Conservation (phyloP, 2,797 vertebrate genomes). For the Acipenser ruthenus region DNA sequence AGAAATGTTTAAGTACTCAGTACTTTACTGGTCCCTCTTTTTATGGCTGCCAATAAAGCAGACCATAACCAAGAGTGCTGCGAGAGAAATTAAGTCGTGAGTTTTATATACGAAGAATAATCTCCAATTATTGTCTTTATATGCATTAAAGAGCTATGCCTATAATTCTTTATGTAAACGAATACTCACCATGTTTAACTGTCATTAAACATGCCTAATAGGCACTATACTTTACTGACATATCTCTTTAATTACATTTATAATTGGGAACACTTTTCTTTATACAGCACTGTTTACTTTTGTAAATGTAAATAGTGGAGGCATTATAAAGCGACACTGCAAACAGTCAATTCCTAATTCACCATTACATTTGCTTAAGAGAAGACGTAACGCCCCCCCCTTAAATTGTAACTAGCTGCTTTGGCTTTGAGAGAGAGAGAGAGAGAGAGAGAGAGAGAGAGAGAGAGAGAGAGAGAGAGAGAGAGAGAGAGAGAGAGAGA, state of each 20-base stretch:
- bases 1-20: neutral
- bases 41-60: neutral
- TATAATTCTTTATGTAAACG: constrained; percentile 48
- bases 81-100: neutral
- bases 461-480: constrained; percentile 21
- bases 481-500: constrained; percentile 54
- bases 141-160: constrained; percentile 12
- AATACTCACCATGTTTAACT: constrained; percentile 44
- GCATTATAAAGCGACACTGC: constrained; percentile 23
- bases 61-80: constrained; percentile 3
- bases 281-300: constrained; percentile 19
- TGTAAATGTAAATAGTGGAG: constrained; percentile 14
- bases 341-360: constrained; percentile 32
- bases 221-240: constrained; percentile 50
- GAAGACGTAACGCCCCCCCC: constrained; percentile 1
- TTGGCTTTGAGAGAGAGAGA: constrained; percentile 16
- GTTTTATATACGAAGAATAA: neutral
- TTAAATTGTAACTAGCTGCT: constrained; percentile 6
- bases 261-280: constrained; percentile 41
- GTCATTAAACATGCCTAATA: constrained; percentile 21
- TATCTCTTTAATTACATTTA: constrained; percentile 58
- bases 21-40: neutral
- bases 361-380: constrained; percentile 18
- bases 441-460: constrained; percentile 8
- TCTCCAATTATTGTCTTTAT: constrained; percentile 16